Evolutionary conservation across 37 sponge, comb jelly and placozoan genomes (phyloP), one percentile per base, ranked within the genome.

Genomic region (Chondrosia reniformis): DNA sequence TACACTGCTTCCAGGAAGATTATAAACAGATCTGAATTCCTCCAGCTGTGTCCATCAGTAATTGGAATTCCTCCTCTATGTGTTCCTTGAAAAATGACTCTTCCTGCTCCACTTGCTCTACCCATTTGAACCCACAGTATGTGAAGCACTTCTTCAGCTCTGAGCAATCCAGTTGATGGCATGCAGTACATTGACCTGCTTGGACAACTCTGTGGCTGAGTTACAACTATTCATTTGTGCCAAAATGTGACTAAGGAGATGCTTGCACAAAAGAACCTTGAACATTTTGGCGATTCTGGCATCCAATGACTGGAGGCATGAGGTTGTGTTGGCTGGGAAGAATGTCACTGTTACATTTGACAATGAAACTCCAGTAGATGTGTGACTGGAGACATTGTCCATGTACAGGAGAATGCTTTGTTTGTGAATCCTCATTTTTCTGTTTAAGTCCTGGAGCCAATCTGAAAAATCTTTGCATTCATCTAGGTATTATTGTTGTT

Each of bases 251-350:
- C 19, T 66, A 8, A 32, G 38, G 36, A 66, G 67, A 19, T 36
- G 39, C 67, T 66, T 66, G 5, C 38, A 19, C 6, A 33, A 66
- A 30, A 37, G 67, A 12, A 66, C 39, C 67, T 66, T 66, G 67
- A 66, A 66, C 17, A 40, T 31, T 17, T 66, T 12, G 32, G 36
- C 36, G 17, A 66, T 66, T 9, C 67, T 40, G 36, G 63, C 63
- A 61, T 61, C 63, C 9, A 61, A 28, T 24, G 63, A 28, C 52
- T 49, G 52, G 10, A 49, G 52, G 15, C 52, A 49, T 19, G 61
- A 13, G n/a, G 61, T 59, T 13, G 61, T 59, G n/a, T 59, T 59
- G n/a, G 61, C 17, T 19, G 61, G 61, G 30, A 59, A 30, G 22
- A 59, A 59, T 30, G n/a, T 59, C 30, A 6, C 9, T 19, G 61